Conservation (phyloP, 2,888 invertebrate genomes). For the Melanotus villosus region DNA sequence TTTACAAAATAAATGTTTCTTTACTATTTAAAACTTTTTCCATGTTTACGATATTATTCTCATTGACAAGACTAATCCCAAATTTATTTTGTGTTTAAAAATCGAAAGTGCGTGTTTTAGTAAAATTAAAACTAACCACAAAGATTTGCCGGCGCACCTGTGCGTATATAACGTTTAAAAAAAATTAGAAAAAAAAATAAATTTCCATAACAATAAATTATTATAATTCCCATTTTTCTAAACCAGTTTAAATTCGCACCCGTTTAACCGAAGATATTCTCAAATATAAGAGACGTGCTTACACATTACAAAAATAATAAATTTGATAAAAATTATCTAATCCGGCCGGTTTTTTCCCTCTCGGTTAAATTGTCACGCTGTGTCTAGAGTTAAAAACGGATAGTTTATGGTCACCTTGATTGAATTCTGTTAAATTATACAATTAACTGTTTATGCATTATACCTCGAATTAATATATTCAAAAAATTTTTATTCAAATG, state of each 20-base stretch:
- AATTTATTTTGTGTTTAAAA: not conserved
- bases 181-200: not conserved
- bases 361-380: not conserved
- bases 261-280: not conserved
- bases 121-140: not conserved
- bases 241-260: constrained; percentile 1
- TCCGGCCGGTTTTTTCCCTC: not conserved
- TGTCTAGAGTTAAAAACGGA: not conserved
- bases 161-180: not conserved
- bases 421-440: not conserved
- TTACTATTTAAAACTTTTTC: too few relatives aligned
- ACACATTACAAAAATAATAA: not conserved
- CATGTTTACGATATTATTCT: too few relatives aligned
- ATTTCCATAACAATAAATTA: constrained; percentile 7
- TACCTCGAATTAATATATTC: not conserved
- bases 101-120: not conserved
- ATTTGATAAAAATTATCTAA: constrained; percentile 6
- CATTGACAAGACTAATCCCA: too few relatives aligned
- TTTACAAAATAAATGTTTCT: too few relatives aligned
- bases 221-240: not conserved
- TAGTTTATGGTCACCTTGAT: constrained; percentile 9
- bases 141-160: not conserved
- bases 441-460: constrained; percentile 4
- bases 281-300: not conserved
- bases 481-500: not conserved